phyloP scores from a whole-genome alignment of 2,113 vertebrate species.

The Aptenodytes forsteri region DNA sequence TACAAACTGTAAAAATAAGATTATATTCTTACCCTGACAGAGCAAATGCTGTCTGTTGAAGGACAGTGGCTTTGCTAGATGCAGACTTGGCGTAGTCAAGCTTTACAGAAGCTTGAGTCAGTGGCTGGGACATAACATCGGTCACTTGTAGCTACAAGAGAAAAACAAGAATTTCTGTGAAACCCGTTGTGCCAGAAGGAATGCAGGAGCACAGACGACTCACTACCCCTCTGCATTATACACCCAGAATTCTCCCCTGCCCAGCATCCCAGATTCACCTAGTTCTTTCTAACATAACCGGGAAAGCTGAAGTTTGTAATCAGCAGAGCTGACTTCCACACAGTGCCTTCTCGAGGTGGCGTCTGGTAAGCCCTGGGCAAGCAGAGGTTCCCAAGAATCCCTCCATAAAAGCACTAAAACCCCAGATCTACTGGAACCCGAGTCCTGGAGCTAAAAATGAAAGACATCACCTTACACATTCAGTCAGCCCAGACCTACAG shows the following conservation, averaged over 20 bases:
- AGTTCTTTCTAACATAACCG: not conserved
- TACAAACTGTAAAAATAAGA: not conserved
- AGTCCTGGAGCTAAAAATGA: not conserved
- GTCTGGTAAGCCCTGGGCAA: not conserved
- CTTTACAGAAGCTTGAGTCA: slow-evolving; percentile 86
- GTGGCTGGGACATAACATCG: slow-evolving; percentile 88
- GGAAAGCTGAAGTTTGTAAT: not conserved
- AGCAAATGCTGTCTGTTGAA: slow-evolving; percentile 84
- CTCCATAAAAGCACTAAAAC: not conserved
- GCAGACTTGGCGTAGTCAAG: slow-evolving; percentile 85
- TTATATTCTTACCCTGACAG: slow-evolving; percentile 82
- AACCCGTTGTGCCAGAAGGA: not conserved
- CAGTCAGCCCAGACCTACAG: not conserved
- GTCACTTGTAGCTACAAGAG: slow-evolving; percentile 87
- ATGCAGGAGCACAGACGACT: not conserved
- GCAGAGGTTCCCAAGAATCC: not conserved
- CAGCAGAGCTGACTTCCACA: not conserved
- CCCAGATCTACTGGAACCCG: not conserved
- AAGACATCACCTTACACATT: not conserved
- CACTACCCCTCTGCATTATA: not conserved
- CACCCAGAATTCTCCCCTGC: not conserved
- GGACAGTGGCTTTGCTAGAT: slow-evolving; percentile 83
- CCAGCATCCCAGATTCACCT: not conserved
- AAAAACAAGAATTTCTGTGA: not conserved
- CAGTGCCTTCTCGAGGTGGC: not conserved